These are phyloP conservation scores for Keiferia lycopersicella DNA, from an alignment of 2,888 invertebrate species.

Conservation along the genomic window DNA sequence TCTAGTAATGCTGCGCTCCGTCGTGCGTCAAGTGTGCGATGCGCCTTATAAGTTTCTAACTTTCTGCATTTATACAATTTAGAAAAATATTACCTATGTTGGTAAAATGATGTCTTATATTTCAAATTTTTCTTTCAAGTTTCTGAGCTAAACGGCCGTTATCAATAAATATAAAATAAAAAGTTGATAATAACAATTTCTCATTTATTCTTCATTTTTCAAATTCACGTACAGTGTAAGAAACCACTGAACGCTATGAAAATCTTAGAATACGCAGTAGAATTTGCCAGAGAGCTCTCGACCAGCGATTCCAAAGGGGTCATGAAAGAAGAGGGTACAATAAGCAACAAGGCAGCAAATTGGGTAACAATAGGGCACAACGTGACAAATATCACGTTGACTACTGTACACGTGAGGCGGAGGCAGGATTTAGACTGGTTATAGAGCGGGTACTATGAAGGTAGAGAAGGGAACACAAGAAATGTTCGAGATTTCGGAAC, in stretches of 20 bases:
- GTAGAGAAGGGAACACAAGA: conserved; percentile 36
- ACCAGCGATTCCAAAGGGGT: not conserved
- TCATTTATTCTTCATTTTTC: too few species aligned
- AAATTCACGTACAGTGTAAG: not conserved
- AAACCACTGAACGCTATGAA: not conserved
- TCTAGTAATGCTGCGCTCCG: too few species aligned
- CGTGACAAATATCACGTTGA: conserved; percentile 15
- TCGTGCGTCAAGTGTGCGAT: too few species aligned
- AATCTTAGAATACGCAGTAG: not conserved
- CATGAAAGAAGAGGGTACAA: conserved; percentile 17
- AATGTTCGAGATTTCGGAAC: not conserved
- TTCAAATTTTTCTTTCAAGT: too few species aligned
- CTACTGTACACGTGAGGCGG: conserved; percentile 10
- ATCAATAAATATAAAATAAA: too few species aligned
- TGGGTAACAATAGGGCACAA: conserved; percentile 15
- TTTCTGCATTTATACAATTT: too few species aligned
- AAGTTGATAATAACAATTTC: too few species aligned
- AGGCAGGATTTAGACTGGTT: not conserved
- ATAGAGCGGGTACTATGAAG: not conserved
- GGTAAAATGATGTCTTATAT: too few species aligned
- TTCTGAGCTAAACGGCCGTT: too few species aligned
- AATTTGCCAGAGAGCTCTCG: not conserved
- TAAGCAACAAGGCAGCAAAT: conserved; percentile 8
- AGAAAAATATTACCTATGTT: too few species aligned
- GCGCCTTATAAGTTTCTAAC: too few species aligned